A percentile compares a stretch with the other conserved stretches of the same genome.
These are phyloP conservation scores for Varecia variegata DNA, from an alignment of 2,797 vertebrate genomes.

Conservation along the genomic window DNA sequence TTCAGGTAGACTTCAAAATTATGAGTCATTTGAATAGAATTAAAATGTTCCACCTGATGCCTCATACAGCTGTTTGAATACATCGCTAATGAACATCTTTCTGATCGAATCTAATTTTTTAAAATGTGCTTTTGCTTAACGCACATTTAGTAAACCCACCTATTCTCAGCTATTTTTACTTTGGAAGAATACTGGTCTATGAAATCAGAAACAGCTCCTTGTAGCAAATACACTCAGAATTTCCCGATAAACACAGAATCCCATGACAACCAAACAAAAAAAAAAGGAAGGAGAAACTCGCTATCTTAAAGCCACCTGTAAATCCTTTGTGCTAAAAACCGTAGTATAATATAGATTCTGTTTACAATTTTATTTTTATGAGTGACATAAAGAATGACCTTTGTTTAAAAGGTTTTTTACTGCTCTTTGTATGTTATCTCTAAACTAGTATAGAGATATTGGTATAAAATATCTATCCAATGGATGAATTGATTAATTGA, in stretches of 20 bases:
- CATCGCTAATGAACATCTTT: background rate
- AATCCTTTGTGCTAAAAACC: background rate
- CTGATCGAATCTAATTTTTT: background rate
- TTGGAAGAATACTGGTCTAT: background rate
- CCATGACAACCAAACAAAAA: conserved; percentile 66
- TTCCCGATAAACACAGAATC: conserved; percentile 43
- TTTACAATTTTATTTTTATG: conserved; percentile 18
- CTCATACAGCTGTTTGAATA: background rate
- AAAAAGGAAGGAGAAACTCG: background rate
- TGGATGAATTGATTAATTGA: background rate
- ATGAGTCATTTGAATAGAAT: background rate
- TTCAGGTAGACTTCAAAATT: background rate
- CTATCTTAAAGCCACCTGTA: background rate
- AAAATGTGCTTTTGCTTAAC: background rate
- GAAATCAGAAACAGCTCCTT: conserved; percentile 18
- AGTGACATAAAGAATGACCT: background rate
- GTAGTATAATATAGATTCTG: background rate
- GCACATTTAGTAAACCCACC: conserved; percentile 1
- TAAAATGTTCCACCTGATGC: background rate
- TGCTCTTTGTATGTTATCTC: background rate
- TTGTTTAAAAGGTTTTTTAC: conserved; percentile 23
- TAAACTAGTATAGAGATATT: background rate
- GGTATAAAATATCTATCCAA: background rate
- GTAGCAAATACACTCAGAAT: conserved; percentile 43
- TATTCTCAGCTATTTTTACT: background rate